Base-by-base conservation (phyloP, 53 echinoderm and acorn worm genomes). In the Crossaster papposus region DNA sequence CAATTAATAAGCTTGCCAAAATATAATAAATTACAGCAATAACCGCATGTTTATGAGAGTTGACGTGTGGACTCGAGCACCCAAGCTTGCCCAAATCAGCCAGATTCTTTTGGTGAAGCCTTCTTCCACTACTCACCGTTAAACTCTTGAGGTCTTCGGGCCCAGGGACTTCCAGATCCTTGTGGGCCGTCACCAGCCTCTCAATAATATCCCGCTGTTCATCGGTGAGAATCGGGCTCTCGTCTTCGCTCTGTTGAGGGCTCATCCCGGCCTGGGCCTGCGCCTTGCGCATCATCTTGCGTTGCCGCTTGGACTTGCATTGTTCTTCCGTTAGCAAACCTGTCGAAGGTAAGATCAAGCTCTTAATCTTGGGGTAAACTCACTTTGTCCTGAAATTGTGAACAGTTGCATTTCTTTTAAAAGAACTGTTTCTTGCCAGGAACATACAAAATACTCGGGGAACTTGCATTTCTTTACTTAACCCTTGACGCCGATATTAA, bases 261-360 rank as follows among this genome's bases (percentile, higher is more conserved):
- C 94, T 96, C 93, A 94, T 94, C 28, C 94, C 95, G 37, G 79
- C 88, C 72, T 95, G 95, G 71, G 95, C 95, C 51, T 97, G 97
- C 9, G 86, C 85, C 70, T 97, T 97, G 78, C 95, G 93, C 88
- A 98, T 88, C 92, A 98, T 91, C 76, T 98, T 98, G 36, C 98
- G 90, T 80, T 98, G 98, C 62, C 98, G 51, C 89, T 98, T 98
- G 72, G 98, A 98, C 77, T 98, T 98, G 91, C 98, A 98, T 87
- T 98, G 98, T 81, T 98, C 98, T 83, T 98, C 98, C 85, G 98
- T 98, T 93, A 98, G 89, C 88, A 98, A 90, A 92, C 98, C 98
- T 98, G 89, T 18, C 54, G 2, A 54, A 23, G 15, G 83, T n/a
- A 82, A 54, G 38, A 81, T 53, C 50, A 22, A 29, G 14, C 4